Percentiles rank a stretch among this genome's conserved stretches.
These are phyloP conservation scores for Tinamus major DNA, from an alignment of 2,797 vertebrate genomes.

Conservation along the genomic window DNA sequence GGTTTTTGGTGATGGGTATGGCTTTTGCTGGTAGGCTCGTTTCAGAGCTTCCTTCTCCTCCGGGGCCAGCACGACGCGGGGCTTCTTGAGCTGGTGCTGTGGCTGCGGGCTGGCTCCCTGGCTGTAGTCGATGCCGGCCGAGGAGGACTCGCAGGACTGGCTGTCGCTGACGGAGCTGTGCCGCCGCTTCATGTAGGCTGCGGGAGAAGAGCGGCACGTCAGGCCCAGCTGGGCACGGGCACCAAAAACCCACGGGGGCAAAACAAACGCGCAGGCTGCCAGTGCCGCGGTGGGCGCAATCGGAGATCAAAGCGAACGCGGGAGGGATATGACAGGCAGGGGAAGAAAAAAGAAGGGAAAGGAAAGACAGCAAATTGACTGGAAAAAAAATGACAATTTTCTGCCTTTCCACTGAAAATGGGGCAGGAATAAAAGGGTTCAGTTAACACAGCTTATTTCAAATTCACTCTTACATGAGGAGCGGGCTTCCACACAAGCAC, in stretches of 20 bases:
- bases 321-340: not conserved
- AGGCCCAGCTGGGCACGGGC: not conserved
- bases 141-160: constrained; percentile 86
- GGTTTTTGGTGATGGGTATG: constrained; percentile 99
- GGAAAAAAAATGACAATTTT: not conserved
- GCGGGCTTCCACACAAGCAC: not conserved
- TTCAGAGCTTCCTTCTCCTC: constrained; percentile 96
- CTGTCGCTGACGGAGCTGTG: constrained; percentile 94
- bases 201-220: not conserved
- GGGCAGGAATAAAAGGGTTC: not conserved
- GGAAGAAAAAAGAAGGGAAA: not conserved
- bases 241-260: not conserved
- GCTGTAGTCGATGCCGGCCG: constrained; percentile 86
- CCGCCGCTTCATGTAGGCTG: constrained; percentile 96
- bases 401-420: not conserved
- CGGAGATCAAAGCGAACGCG: not conserved
- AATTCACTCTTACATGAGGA: not conserved
- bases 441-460: not conserved
- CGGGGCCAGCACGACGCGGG: constrained; percentile 93
- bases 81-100: constrained; percentile 95
- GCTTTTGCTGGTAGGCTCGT: constrained; percentile 98
- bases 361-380: not conserved
- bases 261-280: accelerated
- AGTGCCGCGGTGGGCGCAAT: not conserved
- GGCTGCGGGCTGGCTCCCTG: constrained; percentile 90